Percentiles rank a stretch among this genome's conserved stretches.
These are phyloP conservation scores for Zaprionus lachaisei DNA, from an alignment of 1,140 invertebrate species.

Conservation along the genomic window DNA sequence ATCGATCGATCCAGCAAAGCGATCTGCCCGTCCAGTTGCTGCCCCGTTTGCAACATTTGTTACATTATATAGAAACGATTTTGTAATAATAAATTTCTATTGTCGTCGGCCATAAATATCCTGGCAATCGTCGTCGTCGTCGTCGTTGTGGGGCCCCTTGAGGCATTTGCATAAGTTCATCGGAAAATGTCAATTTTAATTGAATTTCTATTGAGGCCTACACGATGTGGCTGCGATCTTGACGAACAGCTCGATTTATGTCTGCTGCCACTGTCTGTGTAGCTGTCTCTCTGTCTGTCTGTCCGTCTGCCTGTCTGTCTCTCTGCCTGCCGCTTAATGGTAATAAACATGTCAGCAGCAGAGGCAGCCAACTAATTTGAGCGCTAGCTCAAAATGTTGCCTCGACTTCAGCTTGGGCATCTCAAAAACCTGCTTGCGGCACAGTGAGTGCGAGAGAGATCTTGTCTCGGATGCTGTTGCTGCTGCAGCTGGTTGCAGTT, in stretches of 20 bases:
- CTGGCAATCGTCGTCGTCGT: conserved; percentile 48
- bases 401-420: not conserved
- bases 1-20: conserved; percentile 19
- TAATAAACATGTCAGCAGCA: conserved; percentile 78
- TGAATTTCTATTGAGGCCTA: conserved; percentile 73
- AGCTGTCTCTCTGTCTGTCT: not conserved
- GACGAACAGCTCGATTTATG: conserved; percentile 62
- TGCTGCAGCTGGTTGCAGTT: conserved; percentile 8
- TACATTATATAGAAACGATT: conserved; percentile 66
- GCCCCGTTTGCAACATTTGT: conserved; percentile 60
- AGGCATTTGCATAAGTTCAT: conserved; percentile 69
- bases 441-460: conserved; percentile 32
- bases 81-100: conserved; percentile 70
- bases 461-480: conserved; percentile 48
- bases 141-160: conserved; percentile 14
- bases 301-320: not conserved
- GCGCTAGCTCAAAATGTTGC: conserved; percentile 36
- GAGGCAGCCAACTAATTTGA: conserved; percentile 69
- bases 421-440: conserved; percentile 42
- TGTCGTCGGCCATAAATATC: conserved; percentile 66
- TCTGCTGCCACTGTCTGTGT: conserved; percentile 13
- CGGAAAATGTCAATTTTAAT: conserved; percentile 80
- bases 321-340: conserved; percentile 24
- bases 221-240: conserved; percentile 44
- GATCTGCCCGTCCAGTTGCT: not conserved